Percentiles rank a stretch among this genome's conserved stretches.
Conservation (phyloP, 2,888 invertebrate genomes). For the Mesorhabditis sp. region DNA sequence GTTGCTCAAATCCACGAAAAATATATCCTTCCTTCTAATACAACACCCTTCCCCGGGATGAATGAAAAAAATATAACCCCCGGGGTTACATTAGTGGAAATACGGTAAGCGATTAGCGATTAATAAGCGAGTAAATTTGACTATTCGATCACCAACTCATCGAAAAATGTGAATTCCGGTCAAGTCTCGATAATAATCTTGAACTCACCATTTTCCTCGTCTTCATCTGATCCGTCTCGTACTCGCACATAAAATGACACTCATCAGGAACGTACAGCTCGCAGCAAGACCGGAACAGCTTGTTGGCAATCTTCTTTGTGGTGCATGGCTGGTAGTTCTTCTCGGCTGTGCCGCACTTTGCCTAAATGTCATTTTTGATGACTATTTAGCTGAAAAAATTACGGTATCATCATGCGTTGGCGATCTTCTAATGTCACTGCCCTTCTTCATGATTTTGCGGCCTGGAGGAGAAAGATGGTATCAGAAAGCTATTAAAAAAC, state of each 20-base stretch:
- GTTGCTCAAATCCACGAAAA: too few species aligned
- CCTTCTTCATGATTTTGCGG: not conserved
- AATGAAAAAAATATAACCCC: too few species aligned
- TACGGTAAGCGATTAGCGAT: too few species aligned
- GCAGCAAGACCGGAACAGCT: slow-evolving; percentile 49
- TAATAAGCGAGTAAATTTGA: too few species aligned
- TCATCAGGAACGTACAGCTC: slow-evolving; percentile 51
- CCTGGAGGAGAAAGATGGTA: not conserved
- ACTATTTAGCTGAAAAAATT: not conserved
- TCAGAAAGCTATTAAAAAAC: not conserved
- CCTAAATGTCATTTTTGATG: slow-evolving; percentile 20
- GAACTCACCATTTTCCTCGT: slow-evolving; percentile 45
- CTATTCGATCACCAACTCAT: too few species aligned
- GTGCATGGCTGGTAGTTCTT: slow-evolving; percentile 53
- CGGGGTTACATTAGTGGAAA: too few species aligned
- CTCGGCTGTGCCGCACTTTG: slow-evolving; percentile 51
- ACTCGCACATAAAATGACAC: slow-evolving; percentile 51
- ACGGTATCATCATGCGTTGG: not conserved
- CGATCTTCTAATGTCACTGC: not conserved
- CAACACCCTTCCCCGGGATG: too few species aligned
- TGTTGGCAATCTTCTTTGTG: slow-evolving; percentile 48
- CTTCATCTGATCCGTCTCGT: slow-evolving; percentile 51
- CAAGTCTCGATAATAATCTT: too few species aligned
- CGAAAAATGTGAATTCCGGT: too few species aligned
- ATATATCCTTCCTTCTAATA: too few species aligned